Percentiles rank a stretch among this genome's conserved stretches.
Evolutionary conservation across 1,140 invertebrate genomes (phyloP).

Genomic region (Meloidogyne hapla): DNA sequence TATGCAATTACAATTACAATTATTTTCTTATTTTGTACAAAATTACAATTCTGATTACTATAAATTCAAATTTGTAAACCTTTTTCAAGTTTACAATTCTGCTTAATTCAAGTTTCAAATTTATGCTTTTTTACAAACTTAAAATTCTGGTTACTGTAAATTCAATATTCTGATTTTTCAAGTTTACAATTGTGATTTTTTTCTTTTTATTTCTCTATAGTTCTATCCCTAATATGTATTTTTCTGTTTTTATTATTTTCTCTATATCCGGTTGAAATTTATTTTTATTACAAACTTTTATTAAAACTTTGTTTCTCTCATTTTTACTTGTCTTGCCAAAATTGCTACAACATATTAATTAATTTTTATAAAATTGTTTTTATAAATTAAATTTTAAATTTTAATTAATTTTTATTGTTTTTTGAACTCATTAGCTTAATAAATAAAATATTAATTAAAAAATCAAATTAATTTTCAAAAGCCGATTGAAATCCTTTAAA

Average conservation of each 20-base stretch:
- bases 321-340: not conserved
- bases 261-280: not conserved
- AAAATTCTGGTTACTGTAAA: too few species aligned
- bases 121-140: too few species aligned
- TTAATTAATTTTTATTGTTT: not conserved
- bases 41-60: not conserved
- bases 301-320: not conserved
- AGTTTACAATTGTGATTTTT: not conserved
- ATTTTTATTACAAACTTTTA: not conserved
- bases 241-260: not conserved
- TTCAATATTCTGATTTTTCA: not conserved
- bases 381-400: not conserved
- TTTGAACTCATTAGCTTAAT: not conserved
- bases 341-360: not conserved
- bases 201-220: not conserved
- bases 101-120: too few species aligned
- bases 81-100: too few species aligned
- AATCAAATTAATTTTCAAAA: not conserved
- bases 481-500: constrained; percentile 33
- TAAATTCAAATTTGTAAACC: too few species aligned
- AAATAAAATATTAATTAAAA: not conserved
- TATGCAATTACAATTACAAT: not conserved
- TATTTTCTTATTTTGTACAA: not conserved
- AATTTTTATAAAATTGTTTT: not conserved
- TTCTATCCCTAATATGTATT: too few species aligned